Base-by-base conservation (phyloP, 2,113 vertebrate species). In the Gallinago jamesoni region DNA sequence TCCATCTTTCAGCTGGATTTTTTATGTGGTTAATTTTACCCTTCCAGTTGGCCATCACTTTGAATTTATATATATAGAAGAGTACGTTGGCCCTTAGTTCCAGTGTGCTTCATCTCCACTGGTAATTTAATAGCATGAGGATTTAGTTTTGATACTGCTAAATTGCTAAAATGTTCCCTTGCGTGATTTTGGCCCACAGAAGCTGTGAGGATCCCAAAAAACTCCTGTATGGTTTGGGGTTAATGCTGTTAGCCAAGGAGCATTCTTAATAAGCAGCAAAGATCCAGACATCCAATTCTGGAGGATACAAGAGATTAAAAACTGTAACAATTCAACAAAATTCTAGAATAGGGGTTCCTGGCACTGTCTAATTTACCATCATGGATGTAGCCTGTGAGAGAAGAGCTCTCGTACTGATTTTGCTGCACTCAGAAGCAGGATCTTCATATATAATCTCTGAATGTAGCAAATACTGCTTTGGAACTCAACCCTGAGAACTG, bases 301-400 rank as follows among this genome's bases (percentile, higher is more conserved):
- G 31, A 55, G 22, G 25, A 33, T 28, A 19, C 0, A 0, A 59
- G 84, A 43, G 9, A 23, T 43, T 75, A n/a, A 70, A 53, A 30
- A 7, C 30, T 23, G 7, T 8, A 33, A 41, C 4, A 84, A 70
- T 62, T 78, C 23, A 21, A 18, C 7, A 1, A 3, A 6, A 22
- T 22, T 8, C 6, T 25, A 62, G 22, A 89, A 56, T 8, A 25
- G 2, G 19, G 39, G 9, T 13, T 66, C 39, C 27, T 50, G 66
- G 16, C 39, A n/a, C 16, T 21, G 30, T 21, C 28, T 66, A 14
- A 57, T 56, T 75, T 20, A 24, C 47, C 33, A 24, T 5, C 39
- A 4, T 0, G 1, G 68, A 24, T 4, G 11, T 12, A 52, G 6
- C 20, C 6, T 37, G 3, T 15, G 22, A 4, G 7, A 37, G 35